Evolutionary conservation across 2,888 invertebrate species (phyloP).

Genomic region (Seira musarum): DNA sequence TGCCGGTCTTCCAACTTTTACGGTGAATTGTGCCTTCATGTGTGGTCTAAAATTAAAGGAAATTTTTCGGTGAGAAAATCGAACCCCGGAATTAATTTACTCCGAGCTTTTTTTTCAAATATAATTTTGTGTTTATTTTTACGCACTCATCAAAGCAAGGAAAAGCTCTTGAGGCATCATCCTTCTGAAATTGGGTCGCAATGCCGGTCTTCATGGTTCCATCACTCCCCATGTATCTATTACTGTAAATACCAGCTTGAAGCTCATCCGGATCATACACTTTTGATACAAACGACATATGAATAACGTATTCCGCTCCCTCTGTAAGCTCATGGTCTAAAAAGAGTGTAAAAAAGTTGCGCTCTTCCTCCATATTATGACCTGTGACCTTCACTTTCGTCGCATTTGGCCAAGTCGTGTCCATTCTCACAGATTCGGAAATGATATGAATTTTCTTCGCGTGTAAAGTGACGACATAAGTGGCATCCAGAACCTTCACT

Average conservation of each 20-base stretch:
- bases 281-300: slow-evolving; percentile 48
- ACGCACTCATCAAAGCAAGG: slow-evolving; percentile 66
- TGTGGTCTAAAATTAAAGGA: background rate
- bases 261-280: background rate
- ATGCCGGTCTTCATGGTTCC: slow-evolving; percentile 45
- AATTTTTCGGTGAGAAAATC: too few relatives aligned
- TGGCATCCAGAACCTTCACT: slow-evolving; percentile 8
- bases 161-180: slow-evolving; percentile 52
- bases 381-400: slow-evolving; percentile 19
- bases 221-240: background rate
- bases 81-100: too few relatives aligned
- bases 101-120: background rate
- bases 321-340: slow-evolving; percentile 28
- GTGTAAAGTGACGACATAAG: slow-evolving; percentile 31
- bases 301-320: slow-evolving; percentile 41
- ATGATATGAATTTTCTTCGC: slow-evolving; percentile 35
- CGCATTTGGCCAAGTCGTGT: slow-evolving; percentile 3
- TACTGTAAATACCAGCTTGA: slow-evolving; percentile 1
- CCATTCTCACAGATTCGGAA: background rate
- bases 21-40: background rate
- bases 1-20: slow-evolving; percentile 11
- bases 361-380: slow-evolving; percentile 16
- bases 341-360: slow-evolving; percentile 31
- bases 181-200: slow-evolving; percentile 62
- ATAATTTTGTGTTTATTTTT: slow-evolving; percentile 8